phyloP scores from a whole-genome alignment of 2,113 vertebrate genomes.

The Prolemur simus region DNA sequence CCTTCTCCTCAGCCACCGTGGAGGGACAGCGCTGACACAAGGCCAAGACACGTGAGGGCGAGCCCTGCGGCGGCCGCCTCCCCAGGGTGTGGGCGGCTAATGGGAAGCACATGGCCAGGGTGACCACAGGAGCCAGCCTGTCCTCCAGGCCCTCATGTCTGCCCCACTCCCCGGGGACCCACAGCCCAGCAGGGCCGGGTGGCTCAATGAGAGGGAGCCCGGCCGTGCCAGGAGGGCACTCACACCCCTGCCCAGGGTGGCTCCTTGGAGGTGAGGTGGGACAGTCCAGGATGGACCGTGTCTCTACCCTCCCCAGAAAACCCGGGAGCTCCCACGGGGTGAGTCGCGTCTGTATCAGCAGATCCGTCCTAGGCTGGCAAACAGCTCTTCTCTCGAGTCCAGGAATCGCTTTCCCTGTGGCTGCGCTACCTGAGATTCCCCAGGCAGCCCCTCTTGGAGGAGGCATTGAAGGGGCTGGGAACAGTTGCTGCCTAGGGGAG shows the following conservation, averaged over 20 bases:
- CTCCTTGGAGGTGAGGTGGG: not conserved
- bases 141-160: not conserved
- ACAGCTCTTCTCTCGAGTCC: no score
- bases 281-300: not conserved
- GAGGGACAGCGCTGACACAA: slow-evolving; percentile 73
- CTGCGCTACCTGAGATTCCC: not conserved
- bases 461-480: rapidly evolving
- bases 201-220: not conserved
- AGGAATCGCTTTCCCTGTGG: not conserved
- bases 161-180: not conserved
- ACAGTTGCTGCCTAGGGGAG: not conserved
- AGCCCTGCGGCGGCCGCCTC: slow-evolving; percentile 67
- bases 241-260: not conserved
- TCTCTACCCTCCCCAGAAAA: not conserved
- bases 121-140: not conserved
- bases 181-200: not conserved
- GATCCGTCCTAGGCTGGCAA: not conserved
- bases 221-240: not conserved
- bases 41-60: slow-evolving; percentile 79
- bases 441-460: not conserved
- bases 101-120: slow-evolving; percentile 82
- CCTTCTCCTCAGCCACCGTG: not conserved
- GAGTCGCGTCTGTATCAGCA: rapidly evolving
- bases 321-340: not conserved
- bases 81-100: slow-evolving; percentile 74